These are phyloP conservation scores for Phania funesta DNA, from an alignment of 2,888 invertebrate genomes.

Conservation along the genomic window DNA sequence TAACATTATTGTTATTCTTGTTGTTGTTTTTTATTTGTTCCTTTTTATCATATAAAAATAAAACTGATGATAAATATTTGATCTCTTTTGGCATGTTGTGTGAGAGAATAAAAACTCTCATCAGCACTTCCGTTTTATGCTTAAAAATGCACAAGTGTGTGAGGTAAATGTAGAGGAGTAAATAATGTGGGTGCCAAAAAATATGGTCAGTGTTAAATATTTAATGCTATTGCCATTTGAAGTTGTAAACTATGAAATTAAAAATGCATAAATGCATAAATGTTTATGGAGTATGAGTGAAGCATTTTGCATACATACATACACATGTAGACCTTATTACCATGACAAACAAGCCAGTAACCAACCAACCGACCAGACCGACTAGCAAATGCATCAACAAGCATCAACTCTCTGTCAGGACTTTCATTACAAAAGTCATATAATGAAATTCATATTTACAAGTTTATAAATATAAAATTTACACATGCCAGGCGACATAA, in stretches of 20 bases:
- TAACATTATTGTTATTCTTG: too few relatives aligned
- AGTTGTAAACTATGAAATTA: slow-evolving; percentile 76
- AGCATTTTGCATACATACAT: slow-evolving; percentile 24
- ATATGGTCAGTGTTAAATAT: slow-evolving; percentile 55
- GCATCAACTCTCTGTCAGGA: not conserved
- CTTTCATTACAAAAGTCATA: slow-evolving; percentile 43
- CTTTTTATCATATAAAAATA: slow-evolving; percentile 28
- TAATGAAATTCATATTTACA: slow-evolving; percentile 60
- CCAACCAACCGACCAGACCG: slow-evolving; percentile 8
- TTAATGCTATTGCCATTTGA: slow-evolving; percentile 50
- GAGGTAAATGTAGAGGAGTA: not conserved
- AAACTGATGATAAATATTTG: slow-evolving; percentile 51
- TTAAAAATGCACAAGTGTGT: not conserved
- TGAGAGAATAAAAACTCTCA: slow-evolving; percentile 30
- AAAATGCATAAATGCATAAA: slow-evolving; percentile 70
- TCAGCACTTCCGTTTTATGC: slow-evolving; percentile 36
- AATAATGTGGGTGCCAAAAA: slow-evolving; percentile 45
- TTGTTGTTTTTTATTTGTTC: not conserved
- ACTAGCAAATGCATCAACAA: not conserved
- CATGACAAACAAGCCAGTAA: slow-evolving; percentile 55
- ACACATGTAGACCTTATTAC: too few relatives aligned
- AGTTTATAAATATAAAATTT: slow-evolving; percentile 59
- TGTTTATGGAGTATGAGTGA: not conserved
- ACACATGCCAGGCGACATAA: not conserved
- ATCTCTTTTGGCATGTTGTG: slow-evolving; percentile 44